These are phyloP conservation scores for Steromphala cineraria DNA, from an alignment of 2,888 invertebrate species.

Conservation along the genomic window DNA sequence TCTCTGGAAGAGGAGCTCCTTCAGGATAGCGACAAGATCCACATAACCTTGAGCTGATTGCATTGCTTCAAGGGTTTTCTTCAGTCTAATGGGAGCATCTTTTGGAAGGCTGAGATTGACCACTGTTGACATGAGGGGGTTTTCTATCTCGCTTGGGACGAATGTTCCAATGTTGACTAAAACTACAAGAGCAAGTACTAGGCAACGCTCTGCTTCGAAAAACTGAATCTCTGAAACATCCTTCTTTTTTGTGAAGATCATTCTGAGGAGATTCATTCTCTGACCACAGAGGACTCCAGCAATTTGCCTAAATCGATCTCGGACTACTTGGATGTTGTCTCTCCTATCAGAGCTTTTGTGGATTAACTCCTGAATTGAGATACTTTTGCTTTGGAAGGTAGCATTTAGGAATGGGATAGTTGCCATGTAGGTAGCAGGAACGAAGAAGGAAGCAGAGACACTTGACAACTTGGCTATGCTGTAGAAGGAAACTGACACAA, in stretches of 20 bases:
- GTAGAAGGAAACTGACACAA: slow-evolving; percentile 41
- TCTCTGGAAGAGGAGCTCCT: slow-evolving; percentile 33
- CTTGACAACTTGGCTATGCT: slow-evolving; percentile 38
- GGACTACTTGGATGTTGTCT: neutral
- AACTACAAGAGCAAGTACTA: slow-evolving; percentile 46
- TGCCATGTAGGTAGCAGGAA: slow-evolving; percentile 46
- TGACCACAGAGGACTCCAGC: slow-evolving; percentile 33
- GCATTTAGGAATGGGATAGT: slow-evolving; percentile 44
- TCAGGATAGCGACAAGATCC: slow-evolving; percentile 36
- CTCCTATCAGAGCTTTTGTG: neutral
- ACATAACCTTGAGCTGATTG: slow-evolving; percentile 33
- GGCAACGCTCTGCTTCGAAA: slow-evolving; percentile 48
- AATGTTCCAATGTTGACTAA: slow-evolving; percentile 50
- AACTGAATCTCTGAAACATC: slow-evolving; percentile 24
- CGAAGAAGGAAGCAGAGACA: slow-evolving; percentile 35
- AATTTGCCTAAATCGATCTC: slow-evolving; percentile 21
- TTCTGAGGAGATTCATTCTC: neutral
- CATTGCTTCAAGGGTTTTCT: slow-evolving; percentile 25
- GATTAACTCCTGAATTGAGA: slow-evolving; percentile 3
- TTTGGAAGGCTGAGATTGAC: slow-evolving; percentile 29
- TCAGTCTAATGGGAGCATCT: slow-evolving; percentile 37
- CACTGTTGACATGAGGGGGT: slow-evolving; percentile 35
- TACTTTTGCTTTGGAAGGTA: slow-evolving; percentile 18
- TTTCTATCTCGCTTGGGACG: slow-evolving; percentile 36
- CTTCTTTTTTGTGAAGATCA: slow-evolving; percentile 31